Base-by-base conservation (phyloP, 2,113 vertebrate species). In the Numenius arquata region DNA sequence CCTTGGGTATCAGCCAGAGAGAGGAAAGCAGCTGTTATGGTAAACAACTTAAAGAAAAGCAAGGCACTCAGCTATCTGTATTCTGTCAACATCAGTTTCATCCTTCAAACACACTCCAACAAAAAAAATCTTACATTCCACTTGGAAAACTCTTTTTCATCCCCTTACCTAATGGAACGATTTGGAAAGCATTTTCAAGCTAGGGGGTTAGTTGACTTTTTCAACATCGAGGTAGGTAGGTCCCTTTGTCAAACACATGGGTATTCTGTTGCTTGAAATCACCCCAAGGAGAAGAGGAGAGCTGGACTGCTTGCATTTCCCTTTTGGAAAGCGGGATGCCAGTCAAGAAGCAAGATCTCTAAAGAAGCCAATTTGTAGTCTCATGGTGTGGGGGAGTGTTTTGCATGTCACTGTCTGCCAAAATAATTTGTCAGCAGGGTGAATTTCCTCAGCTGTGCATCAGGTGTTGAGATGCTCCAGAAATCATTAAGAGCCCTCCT, bases 341-440 rank as follows among this genome's bases (percentile, higher is more conserved):
- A 92, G 75, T 96, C 68, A 94, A 93, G 59, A 91, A 85, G 40
- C 38, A 63, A 92, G 36, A 91, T 52, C 18, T 92, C 85, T 86
- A 48, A 89, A 85, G 75, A 88, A 90, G 34, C 40, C 43, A 78
- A 62, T 95, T 85, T 96, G 84, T 91, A 92, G 68, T 91, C 91
- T 91, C 67, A 72, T 41, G 14, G 5, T 62, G 63, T 74, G 67
- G 78, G 53, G 67, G 88, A 91, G 48, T 81, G 53, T 88, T 96
- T 93, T 93, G 56, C 40, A 67, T 94, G 53, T 85, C 91, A 88
- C 75, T 79, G 67, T 61, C 89, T 94, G 84, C 89, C 91, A 96
- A 96, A 96, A 88, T 92, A 94, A 91, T 88, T 92, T 94, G 72
- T 86, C 84, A 95, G 56, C 88, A 59, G 71, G 59, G 36, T 77